phyloP scores from a whole-genome alignment of 2,113 vertebrate species.

The Saccopteryx leptura region DNA sequence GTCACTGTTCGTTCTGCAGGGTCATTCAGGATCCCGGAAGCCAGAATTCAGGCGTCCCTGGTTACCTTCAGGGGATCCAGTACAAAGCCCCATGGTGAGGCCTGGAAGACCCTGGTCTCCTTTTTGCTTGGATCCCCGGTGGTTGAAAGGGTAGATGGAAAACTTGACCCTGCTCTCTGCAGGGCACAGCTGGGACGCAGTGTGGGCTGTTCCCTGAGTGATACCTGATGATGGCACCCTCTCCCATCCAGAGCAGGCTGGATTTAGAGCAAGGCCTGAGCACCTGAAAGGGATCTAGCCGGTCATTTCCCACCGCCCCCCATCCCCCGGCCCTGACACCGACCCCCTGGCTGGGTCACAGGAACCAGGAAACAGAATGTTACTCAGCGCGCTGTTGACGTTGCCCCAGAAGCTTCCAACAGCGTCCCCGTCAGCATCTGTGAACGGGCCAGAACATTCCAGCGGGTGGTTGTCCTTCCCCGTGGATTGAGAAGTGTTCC shows the following conservation, averaged over 20 bases:
- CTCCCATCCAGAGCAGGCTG: rapidly evolving
- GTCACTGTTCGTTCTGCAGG: background rate
- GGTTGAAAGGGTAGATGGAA: background rate
- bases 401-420: background rate
- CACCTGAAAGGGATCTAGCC: background rate
- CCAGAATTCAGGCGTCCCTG: background rate
- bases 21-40: background rate
- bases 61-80: no score
- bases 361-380: conserved; percentile 1
- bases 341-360: background rate
- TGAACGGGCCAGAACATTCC: background rate
- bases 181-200: background rate
- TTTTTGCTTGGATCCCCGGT: background rate
- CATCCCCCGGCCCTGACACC: background rate
- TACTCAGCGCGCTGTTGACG: background rate
- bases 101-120: background rate
- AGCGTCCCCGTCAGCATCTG: background rate
- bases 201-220: background rate
- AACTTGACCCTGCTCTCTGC: background rate
- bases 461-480: background rate
- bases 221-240: rapidly evolving
- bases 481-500: no score
- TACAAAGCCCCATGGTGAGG: background rate
- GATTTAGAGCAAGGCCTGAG: no score
- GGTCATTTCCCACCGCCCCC: background rate